Evolutionary conservation across 2,888 invertebrate genomes (phyloP), one percentile per base, ranked within the genome.

Genomic region (Acanthococcus lagerstroemiae): DNA sequence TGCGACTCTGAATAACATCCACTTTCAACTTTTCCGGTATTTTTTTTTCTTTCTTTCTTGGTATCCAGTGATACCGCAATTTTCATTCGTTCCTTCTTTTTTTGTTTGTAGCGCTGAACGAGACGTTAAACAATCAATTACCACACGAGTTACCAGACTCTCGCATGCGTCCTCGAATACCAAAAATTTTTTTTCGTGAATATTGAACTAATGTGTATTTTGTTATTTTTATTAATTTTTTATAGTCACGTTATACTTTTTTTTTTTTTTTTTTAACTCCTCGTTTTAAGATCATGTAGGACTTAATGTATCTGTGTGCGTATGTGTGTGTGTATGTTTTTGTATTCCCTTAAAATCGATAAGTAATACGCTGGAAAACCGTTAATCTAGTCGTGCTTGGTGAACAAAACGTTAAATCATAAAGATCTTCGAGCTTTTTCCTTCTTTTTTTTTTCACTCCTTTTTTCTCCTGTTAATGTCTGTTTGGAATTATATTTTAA

Each of bases 311-410:
- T n/a, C n/a, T n/a, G n/a, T n/a, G n/a, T n/a, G n/a, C n/a, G n/a
- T n/a, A 27, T 63, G 61, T 61, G 27, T 24, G 26, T 63, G 50
- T 63, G n/a, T 37, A 63, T 63, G 50, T 63, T 54, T 63, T 52
- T 52, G 54, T 63, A 63, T 54, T 37, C 54, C 52, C 63, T 63
- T 63, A 54, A 37, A 63, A 52, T 9, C 37, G 63, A 48, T 19
- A 54, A 52, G 21, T 52, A 63, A 63, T 63, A 63, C 52, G 63
- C 63, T 52, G 22, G 15, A 52, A 52, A 63, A 63, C 52, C 37
- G 54, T 63, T 63, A 63, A 54, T 63, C 63, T 63, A 63, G 63
- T 63, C 63, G 52, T 63, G 63, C 63, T 63, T 63, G 52, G 54
- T 63, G 63, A 52, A 52, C 21, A 52, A 52, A 54, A 63, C 25